Base-by-base conservation (phyloP, 2,113 vertebrate species). In the Brachionichthys hirsutus region DNA sequence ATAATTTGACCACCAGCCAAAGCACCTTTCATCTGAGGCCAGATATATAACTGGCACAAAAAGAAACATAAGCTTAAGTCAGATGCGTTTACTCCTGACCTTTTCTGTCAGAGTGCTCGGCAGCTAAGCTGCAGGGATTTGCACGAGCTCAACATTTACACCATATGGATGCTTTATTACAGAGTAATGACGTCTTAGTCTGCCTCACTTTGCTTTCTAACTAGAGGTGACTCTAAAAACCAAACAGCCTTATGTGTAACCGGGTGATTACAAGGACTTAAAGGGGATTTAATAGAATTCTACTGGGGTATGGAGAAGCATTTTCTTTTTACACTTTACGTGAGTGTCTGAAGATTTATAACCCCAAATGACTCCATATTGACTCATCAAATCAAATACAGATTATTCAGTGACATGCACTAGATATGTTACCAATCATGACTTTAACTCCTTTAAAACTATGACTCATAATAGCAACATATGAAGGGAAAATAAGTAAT, bases 151-250 rank as follows among this genome's bases (percentile, higher is more conserved):
- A 93, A 92, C 90, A 89, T 91, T 93, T 92, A 87, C 90, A 92
- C 94, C 94, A 94, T 94, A 95, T 95, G 94, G 94, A 94, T 93
- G 90, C 92, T 92, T 92, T 87, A 92, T 84, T 89, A 87, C 75
- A 91, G 87, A 89, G 90, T 90, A 93, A 92, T 92, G 81, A 92
- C 90, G 88, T 90, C 84, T 70, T 44, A 36, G 65, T 60, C 78
- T 72, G 61, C 18, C 42, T 77, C 62, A 20, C 65, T 62, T 69
- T 67, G 35, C 45, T 50, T 40, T 82, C 73, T 74, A 68, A 78
- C 89, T 87, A 89, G 92, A 91, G 91, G 92, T 92, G 89, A 92
- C 91, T 92, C 89, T 90, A 89, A 92, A 90, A 88, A 90, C 90
- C 90, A 89, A 87, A 86, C 80, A 82, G 81, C 58, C 70, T 80